Evolutionary conservation across 2,888 invertebrate genomes (phyloP), one percentile per base, ranked within the genome.

Genomic region (Fissipunctia ypsillon): DNA sequence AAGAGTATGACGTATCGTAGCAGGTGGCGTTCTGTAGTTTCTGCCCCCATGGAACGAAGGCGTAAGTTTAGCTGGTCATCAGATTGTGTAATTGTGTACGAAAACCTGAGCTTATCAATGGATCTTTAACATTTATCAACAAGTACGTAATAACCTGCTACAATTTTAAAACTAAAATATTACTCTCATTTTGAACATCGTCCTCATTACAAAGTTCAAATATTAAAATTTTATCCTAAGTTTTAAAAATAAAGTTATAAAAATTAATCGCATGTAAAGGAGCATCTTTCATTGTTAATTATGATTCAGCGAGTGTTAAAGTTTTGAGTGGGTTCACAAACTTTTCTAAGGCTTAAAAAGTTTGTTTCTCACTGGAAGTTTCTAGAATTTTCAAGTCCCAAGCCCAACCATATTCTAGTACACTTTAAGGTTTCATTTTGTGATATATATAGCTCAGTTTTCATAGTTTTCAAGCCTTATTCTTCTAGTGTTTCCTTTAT

Each of bases 211-310:
- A 5, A 56, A 78, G 22, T 38, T 10, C n/a, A 56, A 71, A 65
- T 54, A 28, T 56, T 50, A 56, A 66, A 66, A 41, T 31, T 45
- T n/a, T n/a, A 43, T 16, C 1, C 57, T 54, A 68, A 45, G 50
- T 63, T 67, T 25, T 3, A 22, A 66, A 35, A 50, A 45, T 7
- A 28, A 66, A 69, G n/a, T 68, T 60, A 14, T 16, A 59, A 52
- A 63, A 52, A 69, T 35, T 71, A 69, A 67, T 61, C 66, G 69
- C 48, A 73, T 72, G 60, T 76, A 45, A 73, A 71, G 56, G 31
- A 52, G 56, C 78, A 68, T 76, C 66, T 70, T 35, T 71, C 73
- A 64, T 67, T 83, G 80, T 83, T 83, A 84, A 84, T 82, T 79
- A 77, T 84, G 75, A 73, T 78, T 80, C 76, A 71, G 64, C 25